Percentiles rank a stretch among this genome's conserved stretches.
Evolutionary conservation across 2,888 invertebrate species (phyloP).

Genomic region (Sarcophaga subvicina): DNA sequence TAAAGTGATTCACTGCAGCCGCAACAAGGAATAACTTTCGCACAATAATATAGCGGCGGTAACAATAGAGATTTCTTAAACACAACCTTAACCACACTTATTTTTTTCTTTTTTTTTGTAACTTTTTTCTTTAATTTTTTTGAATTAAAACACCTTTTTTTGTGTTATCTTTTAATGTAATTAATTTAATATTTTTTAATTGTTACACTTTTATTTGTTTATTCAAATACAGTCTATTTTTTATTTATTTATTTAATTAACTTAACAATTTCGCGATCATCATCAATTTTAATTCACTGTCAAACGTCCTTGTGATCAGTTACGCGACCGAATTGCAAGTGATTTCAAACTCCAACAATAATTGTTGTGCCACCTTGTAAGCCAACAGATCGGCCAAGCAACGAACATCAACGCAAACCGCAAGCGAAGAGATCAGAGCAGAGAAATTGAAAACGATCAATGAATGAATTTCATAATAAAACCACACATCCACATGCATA

Average conservation of each 20-base stretch:
- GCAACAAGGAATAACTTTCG: conserved; percentile 3
- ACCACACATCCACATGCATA: conserved; percentile 4
- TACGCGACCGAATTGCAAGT: conserved; percentile 60
- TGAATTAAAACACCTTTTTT: background rate
- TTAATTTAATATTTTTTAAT: background rate
- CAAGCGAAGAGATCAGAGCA: conserved; percentile 6
- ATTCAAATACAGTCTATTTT: background rate
- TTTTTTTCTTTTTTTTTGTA: background rate
- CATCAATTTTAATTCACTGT: background rate
- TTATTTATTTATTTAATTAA: background rate
- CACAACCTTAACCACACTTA: background rate
- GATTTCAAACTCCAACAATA: conserved; percentile 55
- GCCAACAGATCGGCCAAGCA: background rate
- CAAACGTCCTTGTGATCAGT: conserved; percentile 55
- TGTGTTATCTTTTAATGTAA: background rate
- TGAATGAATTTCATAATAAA: conserved; percentile 59
- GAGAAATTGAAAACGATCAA: conserved; percentile 52
- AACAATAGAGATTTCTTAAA: background rate
- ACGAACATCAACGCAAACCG: background rate
- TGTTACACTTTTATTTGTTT: background rate
- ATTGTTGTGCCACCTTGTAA: conserved; percentile 52
- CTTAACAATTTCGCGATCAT: background rate
- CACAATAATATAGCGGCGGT: background rate
- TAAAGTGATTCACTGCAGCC: conserved; percentile 50
- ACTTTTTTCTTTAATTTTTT: background rate